Base-by-base conservation (phyloP, 2,797 vertebrate species). In the Bradypodion ventrale region DNA sequence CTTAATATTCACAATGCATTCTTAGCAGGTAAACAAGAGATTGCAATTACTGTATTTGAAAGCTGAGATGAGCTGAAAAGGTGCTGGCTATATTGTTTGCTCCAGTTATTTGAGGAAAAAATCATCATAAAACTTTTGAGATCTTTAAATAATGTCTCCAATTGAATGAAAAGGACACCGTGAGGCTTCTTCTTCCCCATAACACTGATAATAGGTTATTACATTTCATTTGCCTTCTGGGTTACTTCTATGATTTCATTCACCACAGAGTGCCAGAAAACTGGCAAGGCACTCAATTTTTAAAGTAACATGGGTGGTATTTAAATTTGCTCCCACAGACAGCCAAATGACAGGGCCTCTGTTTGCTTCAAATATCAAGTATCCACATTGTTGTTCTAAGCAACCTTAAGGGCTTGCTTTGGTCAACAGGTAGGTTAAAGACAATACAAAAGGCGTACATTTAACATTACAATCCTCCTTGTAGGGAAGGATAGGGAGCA, bases 11-110 rank as follows among this genome's bases (percentile, higher is more conserved):
- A 13, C 44, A 5, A 77, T 66, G 77, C 81, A 29, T 70, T 70
- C 77, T 1, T 29, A 83, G 63, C 86, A 80, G 46, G 3, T 81
- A 89, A 80, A 23, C 19, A 40, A 65, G 7, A 27, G 19, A 79
- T 0, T n/a, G 9, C 73, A 72, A 5, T 74, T 37, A n/a, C n/a
- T n/a, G n/a, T n/a, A 52, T 3, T 63, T 27, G 52, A 56, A 65
- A n/a, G 10, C 19, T 13, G 29, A 42, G 9, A 49, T n/a, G 70
- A 65, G 12, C 76, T 80, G 62, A 75, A 59, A 68, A 37, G 35
- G 29, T 8, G 40, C 15, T 66, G 32, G 37, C 49, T 81, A 40
- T 68, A 44, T 62, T 66, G 25, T 75, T 68, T 74, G 10, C 42
- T 63, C 56, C 25, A 9, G 10, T 42, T 44, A 44, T 27, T 75